These are phyloP conservation scores for Masnerella sp. DNA, from an alignment of 2,888 invertebrate species.

Conservation along the genomic window DNA sequence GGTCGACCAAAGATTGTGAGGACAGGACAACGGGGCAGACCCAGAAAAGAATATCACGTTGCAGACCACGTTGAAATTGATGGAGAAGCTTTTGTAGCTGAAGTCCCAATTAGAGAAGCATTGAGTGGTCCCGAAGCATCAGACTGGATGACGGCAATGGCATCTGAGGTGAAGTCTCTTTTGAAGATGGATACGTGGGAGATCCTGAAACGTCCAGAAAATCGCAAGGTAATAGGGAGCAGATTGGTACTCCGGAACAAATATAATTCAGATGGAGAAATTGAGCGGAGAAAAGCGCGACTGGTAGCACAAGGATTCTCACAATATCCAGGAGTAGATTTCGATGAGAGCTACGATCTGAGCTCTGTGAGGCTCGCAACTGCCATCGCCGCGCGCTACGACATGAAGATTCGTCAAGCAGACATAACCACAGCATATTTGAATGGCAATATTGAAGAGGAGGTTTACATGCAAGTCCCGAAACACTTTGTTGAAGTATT, in stretches of 20 bases:
- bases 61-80: too few relatives aligned
- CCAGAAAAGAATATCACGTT: constrained; percentile 9
- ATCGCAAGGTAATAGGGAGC: background rate
- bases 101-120: too few relatives aligned
- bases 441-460: constrained; percentile 32
- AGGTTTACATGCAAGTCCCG: background rate
- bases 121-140: too few relatives aligned
- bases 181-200: constrained; percentile 10
- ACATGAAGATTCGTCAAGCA: constrained; percentile 6
- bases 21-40: constrained; percentile 31
- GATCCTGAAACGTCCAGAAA: background rate
- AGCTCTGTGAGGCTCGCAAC: background rate
- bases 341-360: constrained; percentile 4
- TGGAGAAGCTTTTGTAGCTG: background rate
- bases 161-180: background rate
- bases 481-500: background rate
- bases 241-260: constrained; percentile 9
- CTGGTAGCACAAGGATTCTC: constrained; percentile 13
- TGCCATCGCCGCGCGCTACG: constrained; percentile 2
- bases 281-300: constrained; percentile 7
- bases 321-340: background rate
- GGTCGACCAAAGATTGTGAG: background rate
- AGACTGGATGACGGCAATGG: constrained; percentile 14
- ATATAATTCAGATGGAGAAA: background rate
- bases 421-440: constrained; percentile 29